Percentiles rank a stretch among this genome's conserved stretches.
These are phyloP conservation scores for Osmoderma eremita DNA, from an alignment of 2,888 invertebrate genomes.

Conservation along the genomic window DNA sequence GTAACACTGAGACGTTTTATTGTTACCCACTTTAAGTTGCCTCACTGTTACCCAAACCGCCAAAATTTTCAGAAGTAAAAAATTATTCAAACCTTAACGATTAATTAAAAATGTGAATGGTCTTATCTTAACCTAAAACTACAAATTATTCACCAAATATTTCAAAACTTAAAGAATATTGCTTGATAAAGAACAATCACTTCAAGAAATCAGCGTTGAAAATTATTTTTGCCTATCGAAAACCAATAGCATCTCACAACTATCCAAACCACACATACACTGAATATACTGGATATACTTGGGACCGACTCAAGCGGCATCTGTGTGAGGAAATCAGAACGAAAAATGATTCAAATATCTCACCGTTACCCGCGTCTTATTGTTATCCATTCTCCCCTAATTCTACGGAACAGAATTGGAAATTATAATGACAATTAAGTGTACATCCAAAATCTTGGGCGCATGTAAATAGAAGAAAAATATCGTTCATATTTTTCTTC, in stretches of 20 bases:
- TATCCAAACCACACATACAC: neutral
- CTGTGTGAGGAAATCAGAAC: neutral
- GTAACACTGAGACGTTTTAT: neutral
- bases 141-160: neutral
- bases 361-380: neutral
- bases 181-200: conserved; percentile 6
- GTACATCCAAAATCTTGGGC: no score
- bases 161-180: neutral
- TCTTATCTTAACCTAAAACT: conserved; percentile 8
- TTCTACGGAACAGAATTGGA: no score
- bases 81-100: neutral
- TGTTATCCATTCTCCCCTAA: conserved; percentile 1
- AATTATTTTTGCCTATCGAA: conserved; percentile 3
- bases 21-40: neutral
- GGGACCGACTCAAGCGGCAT: neutral
- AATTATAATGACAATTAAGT: no score
- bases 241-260: neutral
- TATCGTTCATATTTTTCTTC: no score
- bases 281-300: neutral
- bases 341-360: neutral
- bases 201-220: neutral
- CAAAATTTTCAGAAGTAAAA: conserved; percentile 4
- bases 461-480: no score
- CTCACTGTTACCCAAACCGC: neutral
- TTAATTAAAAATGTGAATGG: conserved; percentile 4